Conservation (phyloP, 2,888 invertebrate genomes). For the Drosophila kanekoi region DNA sequence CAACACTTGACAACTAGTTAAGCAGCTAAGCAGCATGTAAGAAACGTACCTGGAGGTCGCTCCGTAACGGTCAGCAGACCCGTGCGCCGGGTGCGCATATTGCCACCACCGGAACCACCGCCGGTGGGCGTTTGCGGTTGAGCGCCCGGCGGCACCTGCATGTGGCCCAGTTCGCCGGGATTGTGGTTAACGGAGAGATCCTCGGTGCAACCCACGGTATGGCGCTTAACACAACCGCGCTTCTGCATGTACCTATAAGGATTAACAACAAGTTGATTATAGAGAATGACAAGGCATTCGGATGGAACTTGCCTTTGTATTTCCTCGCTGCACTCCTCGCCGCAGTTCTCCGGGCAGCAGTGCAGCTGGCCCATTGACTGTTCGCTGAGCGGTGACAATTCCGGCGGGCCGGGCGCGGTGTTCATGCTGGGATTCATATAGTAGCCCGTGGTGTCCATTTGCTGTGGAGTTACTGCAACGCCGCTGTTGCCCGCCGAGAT, state of each 20-base stretch:
- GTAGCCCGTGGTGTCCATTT: constrained; percentile 70
- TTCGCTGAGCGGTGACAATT: constrained; percentile 64
- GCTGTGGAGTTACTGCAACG: constrained; percentile 58
- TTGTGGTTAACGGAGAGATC: constrained; percentile 85
- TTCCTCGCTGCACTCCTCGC: constrained; percentile 84
- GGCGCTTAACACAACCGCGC: constrained; percentile 91
- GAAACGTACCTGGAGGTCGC: constrained; percentile 91
- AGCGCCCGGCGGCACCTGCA: constrained; percentile 43
- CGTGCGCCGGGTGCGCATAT: constrained; percentile 90
- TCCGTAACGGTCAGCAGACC: constrained; percentile 95
- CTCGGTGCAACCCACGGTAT: constrained; percentile 92
- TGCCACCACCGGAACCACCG: constrained; percentile 54
- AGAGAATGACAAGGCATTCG: rapidly evolving
- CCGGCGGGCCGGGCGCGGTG: constrained; percentile 50
- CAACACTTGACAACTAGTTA: neutral
- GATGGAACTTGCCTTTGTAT: constrained; percentile 79
- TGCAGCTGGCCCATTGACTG: constrained; percentile 63
- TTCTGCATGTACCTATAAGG: constrained; percentile 90
- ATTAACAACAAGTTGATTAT: neutral
- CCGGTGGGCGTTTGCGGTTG: constrained; percentile 60
- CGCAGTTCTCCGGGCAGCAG: constrained; percentile 58
- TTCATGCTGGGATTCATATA: constrained; percentile 72
- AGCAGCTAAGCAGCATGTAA: neutral
- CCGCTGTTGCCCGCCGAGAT: constrained; percentile 78
- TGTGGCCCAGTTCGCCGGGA: constrained; percentile 49